A percentile compares a stretch with the other conserved stretches of the same genome.
Evolutionary conservation across 2,797 vertebrate genomes (phyloP).

Genomic region (Mormyrus hasselquistii): DNA sequence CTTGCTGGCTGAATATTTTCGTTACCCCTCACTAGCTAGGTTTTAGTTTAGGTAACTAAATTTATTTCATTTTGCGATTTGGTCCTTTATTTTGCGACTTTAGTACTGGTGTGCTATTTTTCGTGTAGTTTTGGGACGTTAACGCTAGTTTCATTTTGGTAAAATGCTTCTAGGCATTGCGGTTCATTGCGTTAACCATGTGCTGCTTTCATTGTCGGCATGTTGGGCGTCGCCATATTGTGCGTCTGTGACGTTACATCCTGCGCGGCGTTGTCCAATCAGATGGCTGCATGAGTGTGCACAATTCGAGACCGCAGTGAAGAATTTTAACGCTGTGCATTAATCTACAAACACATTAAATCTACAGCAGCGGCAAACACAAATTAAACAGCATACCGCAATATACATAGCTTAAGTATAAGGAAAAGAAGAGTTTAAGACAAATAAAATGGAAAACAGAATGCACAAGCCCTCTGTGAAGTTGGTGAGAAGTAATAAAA

Average conservation of each 20-base stretch:
- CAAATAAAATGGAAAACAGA: background rate
- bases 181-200: slow-evolving; percentile 22
- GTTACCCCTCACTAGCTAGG: background rate
- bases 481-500: background rate
- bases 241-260: slow-evolving; percentile 44
- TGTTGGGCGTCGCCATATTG: slow-evolving; percentile 61
- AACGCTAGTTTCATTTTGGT: background rate
- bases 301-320: background rate
- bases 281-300: background rate
- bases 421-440: background rate
- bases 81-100: background rate
- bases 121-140: background rate
- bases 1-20: background rate
- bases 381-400: background rate
- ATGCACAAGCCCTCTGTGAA: background rate
- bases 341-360: background rate
- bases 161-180: background rate
- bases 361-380: background rate
- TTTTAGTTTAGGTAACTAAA: background rate
- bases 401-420: background rate
- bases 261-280: slow-evolving; percentile 26
- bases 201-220: slow-evolving; percentile 52
- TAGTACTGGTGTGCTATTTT: background rate
- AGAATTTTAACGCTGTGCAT: background rate
- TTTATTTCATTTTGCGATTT: background rate